Base-by-base conservation (phyloP, 2,888 invertebrate genomes). In the Trissolcus japonicus region DNA sequence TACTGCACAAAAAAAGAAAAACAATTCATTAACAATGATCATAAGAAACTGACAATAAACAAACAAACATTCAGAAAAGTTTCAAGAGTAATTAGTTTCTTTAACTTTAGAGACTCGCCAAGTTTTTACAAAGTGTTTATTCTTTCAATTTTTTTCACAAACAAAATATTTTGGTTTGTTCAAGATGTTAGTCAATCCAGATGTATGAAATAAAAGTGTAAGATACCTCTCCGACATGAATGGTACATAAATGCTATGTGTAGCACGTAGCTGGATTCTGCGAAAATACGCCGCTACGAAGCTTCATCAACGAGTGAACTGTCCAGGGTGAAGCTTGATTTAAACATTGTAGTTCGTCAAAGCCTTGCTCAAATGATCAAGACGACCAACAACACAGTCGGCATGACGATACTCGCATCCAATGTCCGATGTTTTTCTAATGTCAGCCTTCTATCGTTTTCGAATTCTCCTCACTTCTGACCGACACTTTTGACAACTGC, bases 191-290 rank as follows among this genome's bases (percentile, higher is more conserved):
- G 11, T 57, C 2, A 41, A 43, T 14, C n/a, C n/a, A n/a, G n/a
- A n/a, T n/a, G n/a, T n/a, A n/a, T n/a, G n/a, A n/a, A 25, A n/a
- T 25, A 56, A 3, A 46, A 19, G 21, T 41, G 14, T 86, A 82
- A 3, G 6, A 4, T 85, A 88, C 88, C 88, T 87, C 86, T 87
- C 86, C 80, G 87, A 89, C 88, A 88, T 84, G 86, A 85, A 88
- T 86, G 85, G 87, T 86, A 86, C 89, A 89, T 89, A 89, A 89
- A 89, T 88, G 88, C 86, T 87, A 85, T 79, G 35, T 35, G 87
- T 86, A 86, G 88, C 88, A 86, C 86, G 84, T 86, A 85, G 87
- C 87, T 87, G 87, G 86, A 82, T 84, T 86, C 86, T 82, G 85
- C 84, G 82, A 86, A 84, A 83, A 84, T 84, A 84, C 80, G 87